Base-by-base conservation (phyloP, 2,797 vertebrate species). In the Megaceryle alcyon region DNA sequence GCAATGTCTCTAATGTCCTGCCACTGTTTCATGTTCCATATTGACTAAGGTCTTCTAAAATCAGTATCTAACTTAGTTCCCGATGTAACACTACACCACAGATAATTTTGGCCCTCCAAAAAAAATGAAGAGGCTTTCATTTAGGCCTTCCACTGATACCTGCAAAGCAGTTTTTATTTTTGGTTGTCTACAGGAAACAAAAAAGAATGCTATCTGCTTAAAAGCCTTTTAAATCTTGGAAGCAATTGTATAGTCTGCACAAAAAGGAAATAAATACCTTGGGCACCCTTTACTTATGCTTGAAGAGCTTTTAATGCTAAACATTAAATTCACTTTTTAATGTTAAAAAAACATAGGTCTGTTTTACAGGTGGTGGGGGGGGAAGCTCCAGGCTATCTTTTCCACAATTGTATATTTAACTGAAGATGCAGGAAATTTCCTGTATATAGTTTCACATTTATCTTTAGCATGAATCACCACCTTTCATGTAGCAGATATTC, bases 391-490 rank as follows among this genome's bases (percentile, higher is more conserved):
- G 88, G 65, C 71, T 83, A 14, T 80, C 76, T 90, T 89, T 82
- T 82, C 57, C 76, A 85, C 43, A 49, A n/a, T 25, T 91, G 33
- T 46, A 41, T 63, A 35, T 90, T 97, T 89, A 91, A 71, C 56
- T 73, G 37, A 88, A 65, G 53, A 59, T 70, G 65, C 31, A 18
- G 76, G 68, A 65, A 84, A 56, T 95, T 60, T 91, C 80, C 63
- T 79, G 15, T 66, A 43, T 92, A 83, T 92, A 92, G 78, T 83
- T 96, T 77, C 79, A 72, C 85, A 57, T 93, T 91, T 75, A 72
- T 96, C 90, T 95, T 82, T 76, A 82, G 44, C 65, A 17, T 84
- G 41, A 91, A 75, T 94, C 51, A 66, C 60, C 76, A 68, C 68
- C 73, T 88, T 90, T 90, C 82, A 71, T 72, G 92, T 59, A 90